Evolutionary conservation across 2,113 vertebrate species (phyloP).

Genomic region (Plecotus auritus): DNA sequence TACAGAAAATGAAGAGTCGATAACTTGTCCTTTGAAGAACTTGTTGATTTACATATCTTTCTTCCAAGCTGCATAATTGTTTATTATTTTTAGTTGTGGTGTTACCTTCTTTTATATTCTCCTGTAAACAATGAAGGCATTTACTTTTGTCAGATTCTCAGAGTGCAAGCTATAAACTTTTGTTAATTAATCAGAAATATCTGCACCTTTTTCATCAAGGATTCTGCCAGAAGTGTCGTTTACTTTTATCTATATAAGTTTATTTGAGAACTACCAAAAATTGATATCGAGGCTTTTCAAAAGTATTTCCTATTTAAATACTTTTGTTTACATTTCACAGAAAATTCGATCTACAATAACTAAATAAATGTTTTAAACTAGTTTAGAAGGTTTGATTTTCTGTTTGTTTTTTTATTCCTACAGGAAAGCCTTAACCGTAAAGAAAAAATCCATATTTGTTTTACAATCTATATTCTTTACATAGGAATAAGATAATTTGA

Average conservation of each 20-base stretch:
- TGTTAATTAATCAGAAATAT: neutral
- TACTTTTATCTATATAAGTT: constrained; percentile 28
- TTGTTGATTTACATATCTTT: neutral
- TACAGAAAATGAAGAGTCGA: neutral
- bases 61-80: neutral
- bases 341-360: neutral
- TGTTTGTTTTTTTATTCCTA: neutral
- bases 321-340: neutral
- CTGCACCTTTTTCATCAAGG: neutral
- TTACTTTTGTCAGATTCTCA: neutral
- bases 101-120: neutral
- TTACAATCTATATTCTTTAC: neutral
- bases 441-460: neutral
- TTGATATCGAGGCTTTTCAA: constrained; percentile 5
- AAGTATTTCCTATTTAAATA: constrained; percentile 15
- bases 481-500: neutral
- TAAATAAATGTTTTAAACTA: neutral
- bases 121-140: neutral
- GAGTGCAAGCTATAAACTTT: neutral
- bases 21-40: neutral
- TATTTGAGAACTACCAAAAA: constrained; percentile 16
- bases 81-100: neutral
- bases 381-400: neutral
- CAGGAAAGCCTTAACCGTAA: neutral
- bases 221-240: neutral